Percentiles rank a stretch among this genome's conserved stretches.
Conservation (phyloP, 2,113 vertebrate genomes). For the Zeus faber region DNA sequence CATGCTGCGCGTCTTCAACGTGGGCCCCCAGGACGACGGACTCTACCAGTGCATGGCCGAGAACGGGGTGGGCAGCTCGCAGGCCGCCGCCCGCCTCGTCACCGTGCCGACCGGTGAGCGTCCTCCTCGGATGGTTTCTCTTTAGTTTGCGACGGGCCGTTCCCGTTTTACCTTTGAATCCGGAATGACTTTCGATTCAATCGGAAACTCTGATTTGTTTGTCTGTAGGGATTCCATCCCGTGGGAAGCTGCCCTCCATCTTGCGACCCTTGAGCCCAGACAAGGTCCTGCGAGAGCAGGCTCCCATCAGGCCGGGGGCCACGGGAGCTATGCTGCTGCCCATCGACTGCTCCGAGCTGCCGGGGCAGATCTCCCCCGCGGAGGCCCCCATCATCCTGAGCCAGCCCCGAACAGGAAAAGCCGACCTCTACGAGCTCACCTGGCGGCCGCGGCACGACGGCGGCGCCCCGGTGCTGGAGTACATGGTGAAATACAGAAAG, state of each 20-base stretch:
- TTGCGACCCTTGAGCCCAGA: slow-evolving; percentile 72
- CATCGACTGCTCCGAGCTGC: slow-evolving; percentile 74
- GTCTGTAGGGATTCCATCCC: slow-evolving; percentile 49
- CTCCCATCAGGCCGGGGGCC: slow-evolving; percentile 58
- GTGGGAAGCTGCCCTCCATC: slow-evolving; percentile 62
- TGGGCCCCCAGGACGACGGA: slow-evolving; percentile 88
- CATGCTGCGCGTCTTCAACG: slow-evolving; percentile 76
- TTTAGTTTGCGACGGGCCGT: not conserved
- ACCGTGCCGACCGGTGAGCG: slow-evolving; percentile 77
- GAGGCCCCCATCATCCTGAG: slow-evolving; percentile 95
- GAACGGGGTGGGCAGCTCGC: slow-evolving; percentile 91
- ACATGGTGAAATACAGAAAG: slow-evolving; percentile 93
- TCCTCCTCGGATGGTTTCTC: not conserved
- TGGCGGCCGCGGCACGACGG: slow-evolving; percentile 90
- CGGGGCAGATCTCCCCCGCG: slow-evolving; percentile 72
- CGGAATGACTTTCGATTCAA: too few relatives aligned
- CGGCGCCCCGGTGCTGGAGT: slow-evolving; percentile 83
- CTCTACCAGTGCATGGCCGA: slow-evolving; percentile 97
- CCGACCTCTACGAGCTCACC: slow-evolving; percentile 90
- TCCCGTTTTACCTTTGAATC: too few relatives aligned
- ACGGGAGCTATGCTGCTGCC: slow-evolving; percentile 57
- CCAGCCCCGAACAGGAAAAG: slow-evolving; percentile 89
- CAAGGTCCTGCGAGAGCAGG: slow-evolving; percentile 72
- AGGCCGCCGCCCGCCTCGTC: slow-evolving; percentile 85
- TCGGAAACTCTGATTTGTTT: not conserved